Percentiles rank a stretch among this genome's conserved stretches.
These are phyloP conservation scores for Bombus balteatus DNA, from an alignment of 1,140 invertebrate genomes.

Conservation along the genomic window DNA sequence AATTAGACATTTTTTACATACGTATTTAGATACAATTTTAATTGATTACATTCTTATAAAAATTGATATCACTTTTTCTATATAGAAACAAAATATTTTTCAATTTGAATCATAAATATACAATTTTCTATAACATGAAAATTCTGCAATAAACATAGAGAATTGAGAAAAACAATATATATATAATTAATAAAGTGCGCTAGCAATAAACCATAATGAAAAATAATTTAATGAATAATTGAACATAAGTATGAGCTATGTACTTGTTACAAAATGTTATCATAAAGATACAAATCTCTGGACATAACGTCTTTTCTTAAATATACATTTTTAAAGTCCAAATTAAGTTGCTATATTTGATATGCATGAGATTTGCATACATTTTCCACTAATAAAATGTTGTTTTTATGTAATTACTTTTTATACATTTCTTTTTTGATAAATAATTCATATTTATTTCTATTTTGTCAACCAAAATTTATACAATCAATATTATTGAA, in stretches of 20 bases:
- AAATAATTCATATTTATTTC: background rate
- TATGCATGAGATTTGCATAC: background rate
- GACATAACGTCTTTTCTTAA: background rate
- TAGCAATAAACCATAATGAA: background rate
- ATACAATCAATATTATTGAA: background rate
- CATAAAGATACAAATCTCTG: background rate
- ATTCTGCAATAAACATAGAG: background rate
- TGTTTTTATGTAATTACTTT: background rate
- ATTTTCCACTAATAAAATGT: background rate
- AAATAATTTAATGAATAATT: background rate
- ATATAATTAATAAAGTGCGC: background rate
- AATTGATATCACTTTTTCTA: too few species aligned
- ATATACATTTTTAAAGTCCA: background rate
- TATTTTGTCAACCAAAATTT: background rate
- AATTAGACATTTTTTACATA: too few species aligned
- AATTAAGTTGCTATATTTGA: background rate
- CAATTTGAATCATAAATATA: background rate
- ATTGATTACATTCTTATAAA: too few species aligned
- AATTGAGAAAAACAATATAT: background rate
- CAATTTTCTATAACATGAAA: background rate
- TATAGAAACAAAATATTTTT: too few species aligned
- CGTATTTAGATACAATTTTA: too few species aligned
- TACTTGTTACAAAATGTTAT: constrained; percentile 10
- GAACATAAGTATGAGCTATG: background rate
- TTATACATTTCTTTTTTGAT: background rate